phyloP scores from a whole-genome alignment of 23 tunicate genomes.

The Oikopleura albicans region DNA sequence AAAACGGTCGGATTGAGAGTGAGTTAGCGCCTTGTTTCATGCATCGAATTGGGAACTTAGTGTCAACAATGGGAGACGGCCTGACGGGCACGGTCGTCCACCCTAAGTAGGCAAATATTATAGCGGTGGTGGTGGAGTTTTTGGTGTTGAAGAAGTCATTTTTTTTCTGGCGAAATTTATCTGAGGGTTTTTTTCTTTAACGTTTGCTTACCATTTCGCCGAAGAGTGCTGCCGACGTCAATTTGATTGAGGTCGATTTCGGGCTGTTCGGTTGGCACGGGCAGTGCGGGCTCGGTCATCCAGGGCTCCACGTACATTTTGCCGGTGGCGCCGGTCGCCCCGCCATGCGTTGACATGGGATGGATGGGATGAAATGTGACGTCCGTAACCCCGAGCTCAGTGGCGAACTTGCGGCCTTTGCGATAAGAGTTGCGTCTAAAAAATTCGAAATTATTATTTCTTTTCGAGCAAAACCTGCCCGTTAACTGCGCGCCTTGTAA shows the following conservation, averaged over 20 bases:
- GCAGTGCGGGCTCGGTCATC: not conserved
- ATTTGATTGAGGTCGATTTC: not conserved
- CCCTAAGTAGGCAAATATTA: not conserved
- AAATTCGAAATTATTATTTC: no score
- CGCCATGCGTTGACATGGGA: not conserved
- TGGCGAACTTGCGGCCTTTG: not conserved
- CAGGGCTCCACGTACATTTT: not conserved
- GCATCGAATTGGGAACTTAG: not conserved
- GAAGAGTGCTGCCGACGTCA: not conserved
- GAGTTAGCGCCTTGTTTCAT: not conserved
- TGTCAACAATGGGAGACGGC: not conserved
- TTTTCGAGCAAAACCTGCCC: no score
- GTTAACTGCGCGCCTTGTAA: no score
- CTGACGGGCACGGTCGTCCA: not conserved
- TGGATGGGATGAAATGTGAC: conserved; percentile 5
- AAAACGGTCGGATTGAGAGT: no score
- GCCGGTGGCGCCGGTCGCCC: not conserved
- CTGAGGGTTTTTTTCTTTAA: no score
- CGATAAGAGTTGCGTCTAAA: conserved; percentile 8
- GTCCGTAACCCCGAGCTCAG: conserved; percentile 9
- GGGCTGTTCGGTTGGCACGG: not conserved
- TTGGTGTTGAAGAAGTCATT: no score
- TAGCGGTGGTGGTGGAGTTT: no score
- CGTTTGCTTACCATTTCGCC: not conserved
- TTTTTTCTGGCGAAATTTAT: no score